phyloP scores from a whole-genome alignment of 2,888 invertebrate species.

The Caenorhabditis sp. region DNA sequence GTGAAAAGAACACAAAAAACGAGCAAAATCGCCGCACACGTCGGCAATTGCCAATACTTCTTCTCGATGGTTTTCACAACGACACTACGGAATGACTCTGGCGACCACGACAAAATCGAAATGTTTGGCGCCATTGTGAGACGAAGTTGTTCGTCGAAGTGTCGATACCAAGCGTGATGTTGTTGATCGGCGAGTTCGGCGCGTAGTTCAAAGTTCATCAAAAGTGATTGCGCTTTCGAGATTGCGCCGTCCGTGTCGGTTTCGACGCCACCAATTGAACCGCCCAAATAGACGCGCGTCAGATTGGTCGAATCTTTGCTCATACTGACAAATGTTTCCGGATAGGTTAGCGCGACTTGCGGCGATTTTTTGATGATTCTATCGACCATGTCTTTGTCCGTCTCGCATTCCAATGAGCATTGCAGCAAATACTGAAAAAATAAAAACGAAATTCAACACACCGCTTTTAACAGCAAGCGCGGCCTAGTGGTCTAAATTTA shows the following conservation, averaged over 20 bases:
- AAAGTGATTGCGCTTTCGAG: constrained; percentile 54
- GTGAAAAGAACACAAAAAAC: constrained; percentile 19
- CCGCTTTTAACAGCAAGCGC: too few species aligned
- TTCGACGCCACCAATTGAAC: constrained; percentile 55
- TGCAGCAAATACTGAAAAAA: constrained; percentile 30
- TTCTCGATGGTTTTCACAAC: constrained; percentile 25
- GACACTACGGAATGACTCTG: constrained; percentile 37
- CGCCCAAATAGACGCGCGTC: constrained; percentile 50
- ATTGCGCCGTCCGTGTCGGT: constrained; percentile 61
- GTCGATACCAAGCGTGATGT: constrained; percentile 49
- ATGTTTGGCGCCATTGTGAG: constrained; percentile 42
- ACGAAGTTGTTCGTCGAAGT: constrained; percentile 55
- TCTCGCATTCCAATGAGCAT: constrained; percentile 46
- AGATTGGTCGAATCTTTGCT: constrained; percentile 50
- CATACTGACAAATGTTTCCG: constrained; percentile 56
- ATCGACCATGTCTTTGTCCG: constrained; percentile 53
- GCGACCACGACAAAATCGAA: constrained; percentile 43
- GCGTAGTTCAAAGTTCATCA: constrained; percentile 56
- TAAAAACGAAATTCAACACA: neutral
- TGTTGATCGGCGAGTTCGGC: constrained; percentile 47
- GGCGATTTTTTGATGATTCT: constrained; percentile 52
- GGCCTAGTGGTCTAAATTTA: too few species aligned
- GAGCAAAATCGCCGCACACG: constrained; percentile 1
- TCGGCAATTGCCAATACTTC: constrained; percentile 24
- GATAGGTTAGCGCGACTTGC: constrained; percentile 55